Evolutionary conservation across 2,888 invertebrate species (phyloP).

Genomic region (Dicranocentrus wangi): DNA sequence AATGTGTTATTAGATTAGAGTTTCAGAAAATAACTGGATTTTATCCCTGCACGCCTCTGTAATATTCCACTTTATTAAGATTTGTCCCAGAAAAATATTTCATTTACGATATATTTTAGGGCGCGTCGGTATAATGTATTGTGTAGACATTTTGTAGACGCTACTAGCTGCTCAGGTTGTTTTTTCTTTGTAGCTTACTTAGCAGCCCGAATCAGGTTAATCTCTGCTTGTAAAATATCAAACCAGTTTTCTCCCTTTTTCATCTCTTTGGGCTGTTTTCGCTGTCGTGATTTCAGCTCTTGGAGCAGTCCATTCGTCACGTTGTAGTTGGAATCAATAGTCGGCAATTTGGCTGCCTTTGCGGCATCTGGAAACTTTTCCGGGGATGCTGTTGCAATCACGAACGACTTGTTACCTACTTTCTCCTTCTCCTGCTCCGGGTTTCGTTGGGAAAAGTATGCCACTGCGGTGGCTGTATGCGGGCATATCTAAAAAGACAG

Average conservation of each 20-base stretch:
- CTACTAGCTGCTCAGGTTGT: too few relatives aligned
- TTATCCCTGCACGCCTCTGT: too few relatives aligned
- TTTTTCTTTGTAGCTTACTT: neutral
- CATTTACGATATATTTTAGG: too few relatives aligned
- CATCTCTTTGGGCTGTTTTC: constrained; percentile 56
- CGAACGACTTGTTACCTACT: constrained; percentile 57
- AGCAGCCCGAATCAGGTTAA: constrained; percentile 40
- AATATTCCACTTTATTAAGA: too few relatives aligned
- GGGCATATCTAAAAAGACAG: constrained; percentile 75
- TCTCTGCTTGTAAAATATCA: constrained; percentile 67
- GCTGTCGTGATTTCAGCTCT: constrained; percentile 22
- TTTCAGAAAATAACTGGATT: too few relatives aligned
- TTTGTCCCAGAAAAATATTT: too few relatives aligned
- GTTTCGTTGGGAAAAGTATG: constrained; percentile 70
- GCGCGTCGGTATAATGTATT: too few relatives aligned
- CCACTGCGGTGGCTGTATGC: constrained; percentile 75
- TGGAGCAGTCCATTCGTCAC: constrained; percentile 47
- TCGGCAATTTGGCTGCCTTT: constrained; percentile 73
- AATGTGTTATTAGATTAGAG: too few relatives aligned
- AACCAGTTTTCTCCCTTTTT: constrained; percentile 66
- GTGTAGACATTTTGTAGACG: too few relatives aligned
- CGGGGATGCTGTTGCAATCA: constrained; percentile 76
- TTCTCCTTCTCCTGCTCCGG: too few relatives aligned
- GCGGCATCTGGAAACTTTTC: constrained; percentile 75
- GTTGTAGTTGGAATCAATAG: neutral